These are phyloP conservation scores for Pseudolaguvia tuberculata DNA, from an alignment of 2,113 vertebrate genomes.

Conservation along the genomic window DNA sequence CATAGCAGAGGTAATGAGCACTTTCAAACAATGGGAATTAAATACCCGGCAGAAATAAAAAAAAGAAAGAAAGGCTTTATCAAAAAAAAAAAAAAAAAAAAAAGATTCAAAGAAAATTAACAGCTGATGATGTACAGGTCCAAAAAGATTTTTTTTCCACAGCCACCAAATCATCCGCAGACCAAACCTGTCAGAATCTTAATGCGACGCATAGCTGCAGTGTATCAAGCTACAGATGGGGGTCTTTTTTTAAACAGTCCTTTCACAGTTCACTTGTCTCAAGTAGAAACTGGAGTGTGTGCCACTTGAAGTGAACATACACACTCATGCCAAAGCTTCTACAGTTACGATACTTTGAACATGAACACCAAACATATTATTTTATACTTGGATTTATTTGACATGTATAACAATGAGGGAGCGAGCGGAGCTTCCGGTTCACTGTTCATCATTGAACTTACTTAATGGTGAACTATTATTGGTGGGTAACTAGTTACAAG, in stretches of 20 bases:
- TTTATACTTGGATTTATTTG: neutral
- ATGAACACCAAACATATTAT: neutral
- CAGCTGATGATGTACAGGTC: constrained; percentile 25
- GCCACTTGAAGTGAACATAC: neutral
- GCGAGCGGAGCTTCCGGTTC: too few relatives aligned
- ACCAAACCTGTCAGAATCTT: neutral
- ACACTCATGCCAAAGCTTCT: neutral
- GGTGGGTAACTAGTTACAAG: too few relatives aligned
- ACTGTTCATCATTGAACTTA: too few relatives aligned
- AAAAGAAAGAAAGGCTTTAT: constrained; percentile 22
- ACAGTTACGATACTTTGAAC: neutral
- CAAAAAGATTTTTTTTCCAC: constrained; percentile 43
- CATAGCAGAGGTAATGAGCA: constrained; percentile 24
- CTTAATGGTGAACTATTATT: too few relatives aligned
- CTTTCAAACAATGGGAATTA: constrained; percentile 36
- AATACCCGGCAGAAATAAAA: constrained; percentile 16
- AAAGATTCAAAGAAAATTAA: constrained; percentile 33
- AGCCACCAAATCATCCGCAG: constrained; percentile 1
- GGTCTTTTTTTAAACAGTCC: neutral
- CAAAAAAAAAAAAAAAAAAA: constrained; percentile 36
- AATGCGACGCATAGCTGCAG: neutral
- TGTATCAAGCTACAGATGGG: neutral
- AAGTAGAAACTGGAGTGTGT: neutral
- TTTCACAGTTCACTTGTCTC: constrained; percentile 1
- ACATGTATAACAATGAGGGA: too few relatives aligned